Evolutionary conservation across 2,888 invertebrate genomes (phyloP).

Genomic region (Allygus modestus): DNA sequence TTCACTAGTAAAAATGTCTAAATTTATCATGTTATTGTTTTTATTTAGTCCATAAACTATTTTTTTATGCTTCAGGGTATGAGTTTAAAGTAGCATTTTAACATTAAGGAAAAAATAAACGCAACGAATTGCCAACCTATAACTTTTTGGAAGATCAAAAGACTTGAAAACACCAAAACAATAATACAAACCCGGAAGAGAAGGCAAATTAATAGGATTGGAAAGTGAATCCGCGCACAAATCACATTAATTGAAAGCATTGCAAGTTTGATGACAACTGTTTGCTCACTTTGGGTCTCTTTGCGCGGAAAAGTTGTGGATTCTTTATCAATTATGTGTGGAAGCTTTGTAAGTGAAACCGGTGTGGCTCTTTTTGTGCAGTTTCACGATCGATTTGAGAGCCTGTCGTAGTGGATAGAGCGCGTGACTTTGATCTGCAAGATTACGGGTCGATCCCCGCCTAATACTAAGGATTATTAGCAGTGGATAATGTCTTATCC

Average conservation of each 20-base stretch:
- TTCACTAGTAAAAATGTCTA: too few species aligned
- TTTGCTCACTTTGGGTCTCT: background rate
- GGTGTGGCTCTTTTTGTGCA: background rate
- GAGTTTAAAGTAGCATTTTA: too few species aligned
- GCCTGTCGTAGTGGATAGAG: too few species aligned
- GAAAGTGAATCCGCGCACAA: constrained; percentile 20
- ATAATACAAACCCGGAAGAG: background rate
- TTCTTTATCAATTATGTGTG: background rate
- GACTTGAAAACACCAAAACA: background rate
- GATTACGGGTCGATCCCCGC: too few species aligned
- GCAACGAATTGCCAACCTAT: background rate
- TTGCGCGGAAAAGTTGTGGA: background rate
- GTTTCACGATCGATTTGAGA: too few species aligned
- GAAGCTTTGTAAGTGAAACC: background rate
- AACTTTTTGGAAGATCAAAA: background rate
- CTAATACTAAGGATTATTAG: too few species aligned
- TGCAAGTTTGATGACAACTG: constrained; percentile 12
- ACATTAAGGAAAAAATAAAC: background rate
- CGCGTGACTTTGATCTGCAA: too few species aligned
- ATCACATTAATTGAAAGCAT: constrained; percentile 22
- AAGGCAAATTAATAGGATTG: constrained; percentile 6
- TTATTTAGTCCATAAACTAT: too few species aligned
- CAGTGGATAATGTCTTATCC: too few species aligned
- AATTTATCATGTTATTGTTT: too few species aligned
- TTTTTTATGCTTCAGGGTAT: too few species aligned